A percentile compares a stretch with the other conserved stretches of the same genome.
phyloP scores from a whole-genome alignment of 2,113 vertebrate species.

The Ariopsis seemanni region DNA sequence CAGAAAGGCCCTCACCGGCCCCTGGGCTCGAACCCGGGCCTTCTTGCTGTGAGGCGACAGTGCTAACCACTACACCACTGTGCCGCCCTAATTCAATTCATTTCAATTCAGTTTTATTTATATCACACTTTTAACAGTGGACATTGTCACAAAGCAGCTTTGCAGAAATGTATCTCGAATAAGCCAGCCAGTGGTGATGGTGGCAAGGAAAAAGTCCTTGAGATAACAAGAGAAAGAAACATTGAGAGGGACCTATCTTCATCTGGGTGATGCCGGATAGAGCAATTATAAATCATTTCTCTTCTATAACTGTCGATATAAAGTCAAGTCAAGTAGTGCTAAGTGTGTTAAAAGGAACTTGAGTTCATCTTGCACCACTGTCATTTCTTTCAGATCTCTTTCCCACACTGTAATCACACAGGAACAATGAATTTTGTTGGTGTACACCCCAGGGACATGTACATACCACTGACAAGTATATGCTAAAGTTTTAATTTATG shows the following conservation, averaged over 20 bases:
- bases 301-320: not conserved
- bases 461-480: not conserved
- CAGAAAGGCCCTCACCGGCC: too few relatives aligned
- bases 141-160: not conserved
- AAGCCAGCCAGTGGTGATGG: not conserved
- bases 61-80: too few relatives aligned
- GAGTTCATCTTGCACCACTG: not conserved
- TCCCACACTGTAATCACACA: not conserved
- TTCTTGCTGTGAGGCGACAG: too few relatives aligned
- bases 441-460: not conserved
- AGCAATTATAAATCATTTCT: not conserved
- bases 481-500: not conserved
- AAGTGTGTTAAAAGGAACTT: not conserved
- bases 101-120: not conserved
- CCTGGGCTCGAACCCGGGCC: too few relatives aligned
- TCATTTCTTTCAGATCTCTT: not conserved
- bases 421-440: not conserved
- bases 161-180: not conserved
- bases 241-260: not conserved
- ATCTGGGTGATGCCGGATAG: not conserved
- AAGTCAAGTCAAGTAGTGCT: not conserved
- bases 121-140: not conserved
- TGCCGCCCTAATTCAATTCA: too few relatives aligned
- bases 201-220: not conserved
- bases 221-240: not conserved